Evolutionary conservation across 1,140 invertebrate genomes (phyloP).

Genomic region (Cydia splendana): DNA sequence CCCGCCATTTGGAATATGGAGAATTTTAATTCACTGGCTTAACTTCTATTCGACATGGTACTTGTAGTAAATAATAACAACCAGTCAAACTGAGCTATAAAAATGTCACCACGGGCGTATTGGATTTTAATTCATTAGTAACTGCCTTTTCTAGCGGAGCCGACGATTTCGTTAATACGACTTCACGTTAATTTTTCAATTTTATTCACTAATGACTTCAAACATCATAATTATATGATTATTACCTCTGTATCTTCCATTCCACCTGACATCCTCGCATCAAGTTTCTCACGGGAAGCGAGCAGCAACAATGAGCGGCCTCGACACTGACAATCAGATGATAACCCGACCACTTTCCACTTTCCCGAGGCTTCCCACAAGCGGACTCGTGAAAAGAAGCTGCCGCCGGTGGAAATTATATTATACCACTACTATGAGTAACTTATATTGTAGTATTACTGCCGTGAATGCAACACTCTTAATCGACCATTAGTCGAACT

Average conservation of each 20-base stretch:
- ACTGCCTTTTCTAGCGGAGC: too few relatives aligned
- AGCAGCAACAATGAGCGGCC: constrained; percentile 53
- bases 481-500: too few relatives aligned
- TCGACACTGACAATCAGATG: constrained; percentile 68
- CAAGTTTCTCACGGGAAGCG: constrained; percentile 50
- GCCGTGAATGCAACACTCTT: too few relatives aligned
- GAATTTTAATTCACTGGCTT: neutral
- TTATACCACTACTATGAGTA: constrained; percentile 6
- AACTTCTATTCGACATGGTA: too few relatives aligned
- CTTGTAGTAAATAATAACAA: too few relatives aligned
- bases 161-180: too few relatives aligned
- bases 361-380: constrained; percentile 66
- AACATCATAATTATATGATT: neutral
- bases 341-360: constrained; percentile 64
- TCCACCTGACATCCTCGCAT: constrained; percentile 31
- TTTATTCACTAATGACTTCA: neutral
- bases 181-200: neutral
- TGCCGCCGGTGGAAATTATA: constrained; percentile 4
- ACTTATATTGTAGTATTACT: neutral
- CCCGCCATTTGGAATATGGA: neutral
- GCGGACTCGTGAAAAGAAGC: constrained; percentile 50
- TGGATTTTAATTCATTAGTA: too few relatives aligned
- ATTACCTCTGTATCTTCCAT: constrained; percentile 26
- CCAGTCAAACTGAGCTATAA: too few relatives aligned
- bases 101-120: too few relatives aligned